Conservation (phyloP, 2,113 vertebrate genomes). For the Stomatorhinus ivindoensis region DNA sequence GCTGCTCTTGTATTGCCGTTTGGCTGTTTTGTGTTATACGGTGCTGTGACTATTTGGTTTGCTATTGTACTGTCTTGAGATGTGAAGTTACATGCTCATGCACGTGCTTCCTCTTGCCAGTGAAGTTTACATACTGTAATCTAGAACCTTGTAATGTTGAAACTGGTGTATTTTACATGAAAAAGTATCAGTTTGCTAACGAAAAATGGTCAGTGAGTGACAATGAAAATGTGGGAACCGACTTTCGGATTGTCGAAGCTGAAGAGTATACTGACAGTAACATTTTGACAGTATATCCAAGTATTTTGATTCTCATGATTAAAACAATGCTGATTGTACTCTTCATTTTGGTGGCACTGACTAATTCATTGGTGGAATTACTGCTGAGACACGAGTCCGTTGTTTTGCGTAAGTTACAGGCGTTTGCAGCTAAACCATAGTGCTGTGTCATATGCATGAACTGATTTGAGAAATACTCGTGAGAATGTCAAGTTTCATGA, state of each 20-base stretch:
- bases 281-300: not conserved
- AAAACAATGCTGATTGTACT: not conserved
- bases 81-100: not conserved
- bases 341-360: not conserved
- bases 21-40: not conserved
- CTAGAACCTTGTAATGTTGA: not conserved
- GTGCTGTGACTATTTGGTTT: not conserved
- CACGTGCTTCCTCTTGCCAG: not conserved
- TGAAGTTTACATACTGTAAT: not conserved
- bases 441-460: not conserved
- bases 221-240: not conserved
- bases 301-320: not conserved
- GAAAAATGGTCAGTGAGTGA: not conserved
- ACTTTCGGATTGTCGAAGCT: not conserved
- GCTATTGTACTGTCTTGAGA: not conserved
- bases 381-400: not conserved
- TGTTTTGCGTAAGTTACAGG: not conserved
- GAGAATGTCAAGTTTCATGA: not conserved
- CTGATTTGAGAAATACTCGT: not conserved
- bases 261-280: not conserved
- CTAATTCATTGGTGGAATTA: not conserved
- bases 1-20: not conserved
- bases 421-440: not conserved
- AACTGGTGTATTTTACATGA: not conserved
- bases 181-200: not conserved